phyloP scores from a whole-genome alignment of 2,113 vertebrate species.

The Trogon surrucura region DNA sequence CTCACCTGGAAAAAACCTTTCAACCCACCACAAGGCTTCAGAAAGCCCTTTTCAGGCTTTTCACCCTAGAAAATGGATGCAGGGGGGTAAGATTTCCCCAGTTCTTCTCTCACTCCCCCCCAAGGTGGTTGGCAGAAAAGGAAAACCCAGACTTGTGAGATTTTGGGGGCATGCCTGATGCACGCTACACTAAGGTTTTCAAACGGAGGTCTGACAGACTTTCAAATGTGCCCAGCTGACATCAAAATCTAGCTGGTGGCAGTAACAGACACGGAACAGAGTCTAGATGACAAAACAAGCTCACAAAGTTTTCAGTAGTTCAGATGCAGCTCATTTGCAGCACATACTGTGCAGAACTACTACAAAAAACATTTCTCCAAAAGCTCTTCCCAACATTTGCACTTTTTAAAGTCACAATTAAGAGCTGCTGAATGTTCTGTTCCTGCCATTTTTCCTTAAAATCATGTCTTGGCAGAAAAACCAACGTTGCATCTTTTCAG shows the following conservation, averaged over 20 bases:
- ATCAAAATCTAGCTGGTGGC: background rate
- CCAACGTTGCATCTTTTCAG: background rate
- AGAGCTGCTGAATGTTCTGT: background rate
- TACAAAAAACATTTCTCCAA: background rate
- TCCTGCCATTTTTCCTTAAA: background rate
- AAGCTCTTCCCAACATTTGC: conserved; percentile 4
- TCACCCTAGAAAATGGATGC: background rate
- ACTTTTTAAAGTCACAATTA: background rate
- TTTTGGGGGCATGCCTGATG: background rate
- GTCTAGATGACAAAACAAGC: background rate
- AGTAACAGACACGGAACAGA: background rate
- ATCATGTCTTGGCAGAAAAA: background rate
- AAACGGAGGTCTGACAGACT: background rate
- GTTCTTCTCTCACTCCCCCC: background rate
- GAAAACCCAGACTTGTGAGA: background rate
- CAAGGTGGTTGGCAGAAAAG: background rate
- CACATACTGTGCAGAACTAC: background rate
- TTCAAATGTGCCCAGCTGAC: background rate
- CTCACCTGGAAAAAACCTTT: background rate
- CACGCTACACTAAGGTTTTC: background rate
- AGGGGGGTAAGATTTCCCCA: background rate
- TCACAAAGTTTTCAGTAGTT: background rate
- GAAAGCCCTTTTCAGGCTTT: background rate
- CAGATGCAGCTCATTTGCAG: background rate
- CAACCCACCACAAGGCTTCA: background rate